phyloP scores from a whole-genome alignment of 2,888 invertebrate genomes.

The Acanthacorydalis orientalis region DNA sequence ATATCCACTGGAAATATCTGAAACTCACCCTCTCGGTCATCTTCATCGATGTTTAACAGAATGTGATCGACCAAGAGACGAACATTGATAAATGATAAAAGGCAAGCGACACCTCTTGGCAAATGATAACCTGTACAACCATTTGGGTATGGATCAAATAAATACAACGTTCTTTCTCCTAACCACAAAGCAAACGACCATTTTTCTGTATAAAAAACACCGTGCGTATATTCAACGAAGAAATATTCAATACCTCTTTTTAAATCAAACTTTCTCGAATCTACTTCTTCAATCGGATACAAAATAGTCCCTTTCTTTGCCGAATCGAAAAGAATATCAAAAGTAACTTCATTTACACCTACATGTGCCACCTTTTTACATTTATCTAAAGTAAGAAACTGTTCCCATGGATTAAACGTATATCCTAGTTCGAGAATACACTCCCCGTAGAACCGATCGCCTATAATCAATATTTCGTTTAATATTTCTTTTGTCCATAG shows the following conservation, averaged over 20 bases:
- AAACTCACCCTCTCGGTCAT: background rate
- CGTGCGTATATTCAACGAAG: constrained; percentile 35
- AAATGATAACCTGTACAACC: constrained; percentile 27
- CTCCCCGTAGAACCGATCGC: constrained; percentile 30
- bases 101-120: constrained; percentile 33
- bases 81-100: constrained; percentile 31
- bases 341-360: constrained; percentile 25
- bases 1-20: background rate
- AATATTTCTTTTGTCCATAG: constrained; percentile 42
- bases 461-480: constrained; percentile 33
- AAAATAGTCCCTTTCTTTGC: constrained; percentile 25
- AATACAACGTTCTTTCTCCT: constrained; percentile 35
- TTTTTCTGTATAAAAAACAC: constrained; percentile 29
- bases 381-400: constrained; percentile 28
- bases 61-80: constrained; percentile 33
- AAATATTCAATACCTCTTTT: constrained; percentile 34
- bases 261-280: constrained; percentile 18
- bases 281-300: constrained; percentile 25
- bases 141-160: constrained; percentile 38
- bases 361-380: constrained; percentile 26
- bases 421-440: constrained; percentile 34
- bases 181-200: constrained; percentile 37
- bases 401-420: constrained; percentile 36
- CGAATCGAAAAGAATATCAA: constrained; percentile 26
- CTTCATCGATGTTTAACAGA: constrained; percentile 23